Percentiles rank a stretch among this genome's conserved stretches.
phyloP scores from a whole-genome alignment of 2,797 vertebrate genomes.

The Anguilla anguilla region DNA sequence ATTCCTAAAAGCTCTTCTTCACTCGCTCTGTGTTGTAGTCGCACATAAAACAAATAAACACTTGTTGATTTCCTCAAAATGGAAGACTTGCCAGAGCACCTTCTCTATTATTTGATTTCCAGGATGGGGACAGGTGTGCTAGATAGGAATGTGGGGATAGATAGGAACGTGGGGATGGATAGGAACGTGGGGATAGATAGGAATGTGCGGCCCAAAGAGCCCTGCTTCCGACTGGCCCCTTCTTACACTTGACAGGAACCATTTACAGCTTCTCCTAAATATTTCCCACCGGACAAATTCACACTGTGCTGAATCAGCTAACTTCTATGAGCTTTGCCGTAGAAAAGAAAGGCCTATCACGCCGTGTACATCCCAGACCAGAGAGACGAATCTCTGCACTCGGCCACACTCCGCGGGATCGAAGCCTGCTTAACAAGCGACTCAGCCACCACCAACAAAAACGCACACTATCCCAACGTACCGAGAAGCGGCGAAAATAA shows the following conservation, averaged over 20 bases:
- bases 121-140: neutral
- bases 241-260: neutral
- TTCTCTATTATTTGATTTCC: slow-evolving; percentile 7
- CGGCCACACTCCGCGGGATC: neutral
- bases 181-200: no score
- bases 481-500: neutral
- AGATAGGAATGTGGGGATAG: no score
- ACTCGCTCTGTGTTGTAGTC: neutral
- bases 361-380: neutral
- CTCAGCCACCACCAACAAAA: neutral
- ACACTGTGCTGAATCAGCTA: neutral
- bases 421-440: slow-evolving; percentile 8
- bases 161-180: neutral
- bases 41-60: neutral
- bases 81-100: neutral
- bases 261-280: slow-evolving; percentile 7
- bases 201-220: neutral
- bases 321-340: neutral
- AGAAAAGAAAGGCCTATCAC: neutral
- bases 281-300: slow-evolving; percentile 14
- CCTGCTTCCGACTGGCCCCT: neutral
- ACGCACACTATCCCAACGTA: neutral
- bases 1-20: neutral
- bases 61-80: neutral
- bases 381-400: neutral